Percentiles rank a stretch among this genome's conserved stretches.
Evolutionary conservation across 2,888 invertebrate species (phyloP).

Genomic region (Fragum fragum): DNA sequence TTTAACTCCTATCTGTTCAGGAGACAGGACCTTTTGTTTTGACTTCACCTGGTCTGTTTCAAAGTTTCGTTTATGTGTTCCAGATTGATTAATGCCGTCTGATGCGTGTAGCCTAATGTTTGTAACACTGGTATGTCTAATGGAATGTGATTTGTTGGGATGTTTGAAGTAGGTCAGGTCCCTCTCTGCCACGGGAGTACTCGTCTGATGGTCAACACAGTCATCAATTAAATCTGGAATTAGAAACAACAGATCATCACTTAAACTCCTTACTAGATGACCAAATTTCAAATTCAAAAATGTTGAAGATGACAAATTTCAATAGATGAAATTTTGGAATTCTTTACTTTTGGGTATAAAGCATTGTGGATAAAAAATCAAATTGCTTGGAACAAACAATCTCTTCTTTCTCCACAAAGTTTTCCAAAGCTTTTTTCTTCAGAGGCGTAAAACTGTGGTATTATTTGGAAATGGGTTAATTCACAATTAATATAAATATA

Average conservation of each 20-base stretch:
- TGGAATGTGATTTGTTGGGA: slow-evolving; percentile 37
- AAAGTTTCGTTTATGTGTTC: background rate
- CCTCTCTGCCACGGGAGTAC: slow-evolving; percentile 59
- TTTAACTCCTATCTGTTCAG: slow-evolving; percentile 60
- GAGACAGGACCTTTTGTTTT: slow-evolving; percentile 45
- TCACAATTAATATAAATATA: no score
- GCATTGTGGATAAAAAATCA: no score
- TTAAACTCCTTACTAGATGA: background rate
- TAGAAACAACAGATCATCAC: no score
- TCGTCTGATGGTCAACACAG: slow-evolving; percentile 49
- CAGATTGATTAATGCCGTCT: background rate
- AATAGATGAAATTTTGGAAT: no score
- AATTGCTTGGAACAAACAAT: no score
- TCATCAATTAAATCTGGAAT: background rate
- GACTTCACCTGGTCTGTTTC: background rate
- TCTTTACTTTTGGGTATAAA: no score
- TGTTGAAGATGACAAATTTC: no score
- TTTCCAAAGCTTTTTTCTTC: no score
- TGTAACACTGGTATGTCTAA: slow-evolving; percentile 56
- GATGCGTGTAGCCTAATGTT: slow-evolving; percentile 44
- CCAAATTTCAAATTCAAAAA: no score
- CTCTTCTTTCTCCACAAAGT: no score
- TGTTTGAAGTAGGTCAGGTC: slow-evolving; percentile 55
- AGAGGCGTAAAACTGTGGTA: no score
- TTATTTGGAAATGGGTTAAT: no score